Percentiles rank a stretch among this genome's conserved stretches.
These are phyloP conservation scores for Nemapogon koenigi DNA, from an alignment of 2,888 invertebrate species.

Conservation along the genomic window DNA sequence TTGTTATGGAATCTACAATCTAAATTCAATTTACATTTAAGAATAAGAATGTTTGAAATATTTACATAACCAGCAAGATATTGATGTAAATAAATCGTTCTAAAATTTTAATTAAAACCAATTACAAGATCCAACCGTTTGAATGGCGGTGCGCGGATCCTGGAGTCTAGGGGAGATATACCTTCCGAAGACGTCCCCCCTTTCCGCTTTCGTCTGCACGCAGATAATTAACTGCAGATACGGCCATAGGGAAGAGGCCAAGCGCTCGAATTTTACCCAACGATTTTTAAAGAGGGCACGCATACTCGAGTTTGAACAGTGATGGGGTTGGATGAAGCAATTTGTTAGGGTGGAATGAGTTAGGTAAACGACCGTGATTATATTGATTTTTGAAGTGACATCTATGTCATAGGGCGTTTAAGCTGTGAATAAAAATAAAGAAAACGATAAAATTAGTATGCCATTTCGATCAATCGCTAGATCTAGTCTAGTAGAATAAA, in stretches of 20 bases:
- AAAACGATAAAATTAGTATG: no score
- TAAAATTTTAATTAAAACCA: constrained; percentile 44
- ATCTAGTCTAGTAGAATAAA: no score
- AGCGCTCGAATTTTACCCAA: constrained; percentile 52
- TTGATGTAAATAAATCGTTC: neutral
- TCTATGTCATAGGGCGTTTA: no score
- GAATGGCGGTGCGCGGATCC: constrained; percentile 37
- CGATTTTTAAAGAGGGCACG: constrained; percentile 49
- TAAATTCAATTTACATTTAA: no score
- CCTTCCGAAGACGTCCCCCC: constrained; percentile 44
- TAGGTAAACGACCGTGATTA: constrained; percentile 54
- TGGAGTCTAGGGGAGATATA: constrained; percentile 39
- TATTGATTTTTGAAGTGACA: constrained; percentile 43
- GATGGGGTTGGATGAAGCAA: constrained; percentile 45
- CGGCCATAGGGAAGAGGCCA: constrained; percentile 33
- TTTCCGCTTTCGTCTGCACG: constrained; percentile 36
- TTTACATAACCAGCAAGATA: neutral
- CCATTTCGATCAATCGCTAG: no score
- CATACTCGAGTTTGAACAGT: constrained; percentile 26
- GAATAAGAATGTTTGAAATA: no score
- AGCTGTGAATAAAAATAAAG: no score
- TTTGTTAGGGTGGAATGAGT: constrained; percentile 37
- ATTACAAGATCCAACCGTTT: constrained; percentile 44
- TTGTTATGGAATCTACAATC: no score
- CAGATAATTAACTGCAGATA: constrained; percentile 62